Conservation (phyloP, 2,113 vertebrate species). For the Meriones unguiculatus region DNA sequence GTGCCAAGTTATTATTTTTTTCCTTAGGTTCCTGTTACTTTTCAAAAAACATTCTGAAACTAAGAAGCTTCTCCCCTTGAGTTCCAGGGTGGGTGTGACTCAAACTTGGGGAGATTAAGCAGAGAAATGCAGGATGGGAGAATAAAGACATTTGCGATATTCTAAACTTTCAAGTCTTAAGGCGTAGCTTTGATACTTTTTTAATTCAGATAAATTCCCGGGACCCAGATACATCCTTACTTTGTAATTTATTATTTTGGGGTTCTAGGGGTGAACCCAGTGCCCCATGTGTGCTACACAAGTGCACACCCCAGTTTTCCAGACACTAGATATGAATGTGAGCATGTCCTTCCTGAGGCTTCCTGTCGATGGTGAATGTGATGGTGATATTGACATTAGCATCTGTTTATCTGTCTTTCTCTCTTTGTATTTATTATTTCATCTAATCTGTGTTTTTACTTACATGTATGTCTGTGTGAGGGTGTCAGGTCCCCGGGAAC, state of each 20-base stretch:
- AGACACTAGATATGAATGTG: not conserved
- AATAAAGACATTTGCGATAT: not conserved
- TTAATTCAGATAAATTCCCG: not conserved
- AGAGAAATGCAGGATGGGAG: not conserved
- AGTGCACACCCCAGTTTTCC: not conserved
- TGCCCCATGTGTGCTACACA: not conserved
- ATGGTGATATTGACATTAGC: not conserved
- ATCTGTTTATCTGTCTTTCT: not conserved
- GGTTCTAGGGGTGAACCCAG: not conserved
- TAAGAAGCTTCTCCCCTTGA: not conserved
- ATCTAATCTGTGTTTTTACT: not conserved
- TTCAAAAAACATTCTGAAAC: not conserved
- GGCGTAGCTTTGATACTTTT: not conserved
- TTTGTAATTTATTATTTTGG: not conserved
- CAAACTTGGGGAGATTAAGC: not conserved
- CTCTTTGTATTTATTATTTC: not conserved
- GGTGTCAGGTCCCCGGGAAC: not conserved
- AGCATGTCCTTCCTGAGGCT: not conserved
- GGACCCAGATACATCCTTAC: not conserved
- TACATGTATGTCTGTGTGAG: not conserved
- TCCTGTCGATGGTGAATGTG: not conserved
- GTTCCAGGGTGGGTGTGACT: constrained; percentile 18
- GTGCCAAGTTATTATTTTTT: not conserved
- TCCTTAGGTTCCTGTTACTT: not conserved
- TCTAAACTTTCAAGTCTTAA: not conserved